These are phyloP conservation scores for Papilio protenor DNA, from an alignment of 2,888 invertebrate species.

Conservation along the genomic window DNA sequence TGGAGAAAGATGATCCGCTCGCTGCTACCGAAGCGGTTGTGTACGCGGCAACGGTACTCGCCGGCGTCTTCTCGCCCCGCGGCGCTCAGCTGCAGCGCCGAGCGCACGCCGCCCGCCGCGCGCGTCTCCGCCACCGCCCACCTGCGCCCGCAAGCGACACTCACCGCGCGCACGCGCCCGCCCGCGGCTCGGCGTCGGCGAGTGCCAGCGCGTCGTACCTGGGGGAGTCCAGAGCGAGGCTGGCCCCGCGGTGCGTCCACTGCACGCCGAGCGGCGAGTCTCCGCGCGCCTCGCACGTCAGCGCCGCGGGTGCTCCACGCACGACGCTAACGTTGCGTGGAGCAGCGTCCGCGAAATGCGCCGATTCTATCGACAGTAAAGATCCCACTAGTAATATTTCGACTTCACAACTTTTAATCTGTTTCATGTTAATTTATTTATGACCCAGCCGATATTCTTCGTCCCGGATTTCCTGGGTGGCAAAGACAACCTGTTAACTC, in stretches of 20 bases:
- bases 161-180: not conserved
- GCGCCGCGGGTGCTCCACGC: constrained; percentile 86
- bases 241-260: constrained; percentile 89
- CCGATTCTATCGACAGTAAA: constrained; percentile 85
- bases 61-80: constrained; percentile 89
- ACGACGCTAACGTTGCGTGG: constrained; percentile 82
- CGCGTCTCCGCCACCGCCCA: constrained; percentile 87
- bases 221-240: constrained; percentile 87
- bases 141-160: constrained; percentile 50
- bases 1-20: constrained; percentile 86
- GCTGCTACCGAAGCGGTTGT: constrained; percentile 87
- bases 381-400: not conserved
- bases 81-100: constrained; percentile 86
- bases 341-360: constrained; percentile 85
- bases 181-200: not conserved
- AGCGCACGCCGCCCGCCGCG: constrained; percentile 86
- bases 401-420: not conserved
- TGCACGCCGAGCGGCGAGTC: constrained; percentile 91
- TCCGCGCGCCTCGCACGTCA: constrained; percentile 90
- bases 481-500: no score
- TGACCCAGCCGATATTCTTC: no score
- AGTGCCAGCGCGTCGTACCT: constrained; percentile 60
- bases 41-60: constrained; percentile 88
- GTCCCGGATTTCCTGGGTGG: no score
- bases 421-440: not conserved